Percentiles rank a stretch among this genome's conserved stretches.
These are phyloP conservation scores for Hylia prasina DNA, from an alignment of 2,113 vertebrate species.

Conservation along the genomic window DNA sequence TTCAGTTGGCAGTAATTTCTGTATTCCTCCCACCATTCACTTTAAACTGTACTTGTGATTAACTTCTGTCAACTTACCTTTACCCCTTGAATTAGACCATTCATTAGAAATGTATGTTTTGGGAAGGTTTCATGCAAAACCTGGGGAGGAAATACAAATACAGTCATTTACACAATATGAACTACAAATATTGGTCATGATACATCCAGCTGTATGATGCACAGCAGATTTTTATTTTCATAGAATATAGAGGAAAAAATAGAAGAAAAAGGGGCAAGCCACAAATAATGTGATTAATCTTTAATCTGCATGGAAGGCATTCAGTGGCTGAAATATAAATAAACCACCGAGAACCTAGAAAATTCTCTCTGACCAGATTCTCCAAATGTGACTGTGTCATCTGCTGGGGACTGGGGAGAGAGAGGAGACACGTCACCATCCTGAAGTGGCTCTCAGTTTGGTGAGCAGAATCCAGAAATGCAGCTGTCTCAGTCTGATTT, in stretches of 20 bases:
- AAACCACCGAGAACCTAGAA: not conserved
- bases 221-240: not conserved
- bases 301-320: not conserved
- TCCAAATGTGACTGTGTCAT: not conserved
- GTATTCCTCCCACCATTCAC: not conserved
- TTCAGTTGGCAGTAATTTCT: not conserved
- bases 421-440: not conserved
- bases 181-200: not conserved
- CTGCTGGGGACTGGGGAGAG: not conserved
- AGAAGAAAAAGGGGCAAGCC: not conserved
- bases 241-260: not conserved
- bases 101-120: slow-evolving; percentile 89
- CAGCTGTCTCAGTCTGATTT: not conserved
- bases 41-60: not conserved
- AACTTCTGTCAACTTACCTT: slow-evolving; percentile 70
- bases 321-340: not conserved
- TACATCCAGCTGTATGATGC: not conserved
- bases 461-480: not conserved
- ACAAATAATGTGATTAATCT: not conserved
- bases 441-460: not conserved
- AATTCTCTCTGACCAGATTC: not conserved
- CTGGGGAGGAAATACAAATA: slow-evolving; percentile 48
- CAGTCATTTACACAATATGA: not conserved
- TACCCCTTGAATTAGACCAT: slow-evolving; percentile 86
- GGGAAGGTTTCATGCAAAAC: slow-evolving; percentile 87